These are phyloP conservation scores for Sparidentex hasta DNA, from an alignment of 2,797 vertebrate genomes.

Conservation along the genomic window DNA sequence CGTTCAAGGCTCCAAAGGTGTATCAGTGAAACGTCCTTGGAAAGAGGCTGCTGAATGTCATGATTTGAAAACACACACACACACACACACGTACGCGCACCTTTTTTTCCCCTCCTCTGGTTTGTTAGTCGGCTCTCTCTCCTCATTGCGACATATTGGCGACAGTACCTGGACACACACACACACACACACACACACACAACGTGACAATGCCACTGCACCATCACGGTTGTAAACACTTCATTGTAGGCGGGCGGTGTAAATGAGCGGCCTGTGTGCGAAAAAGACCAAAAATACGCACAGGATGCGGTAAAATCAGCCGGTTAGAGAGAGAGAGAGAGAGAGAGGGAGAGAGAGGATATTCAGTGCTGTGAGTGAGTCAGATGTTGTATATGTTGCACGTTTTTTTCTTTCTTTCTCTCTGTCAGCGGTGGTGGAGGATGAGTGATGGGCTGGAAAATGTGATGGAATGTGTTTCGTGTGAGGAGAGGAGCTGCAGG, in stretches of 20 bases:
- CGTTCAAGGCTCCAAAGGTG: constrained; percentile 54
- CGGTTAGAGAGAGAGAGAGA: no score
- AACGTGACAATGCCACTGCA: constrained; percentile 77
- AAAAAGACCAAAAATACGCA: constrained; percentile 24
- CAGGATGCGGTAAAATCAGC: constrained; percentile 71
- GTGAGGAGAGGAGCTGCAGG: constrained; percentile 25
- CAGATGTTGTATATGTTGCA: background rate
- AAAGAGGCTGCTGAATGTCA: constrained; percentile 82
- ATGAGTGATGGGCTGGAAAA: constrained; percentile 38
- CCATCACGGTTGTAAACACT: constrained; percentile 80
- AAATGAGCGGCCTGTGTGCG: constrained; percentile 49
- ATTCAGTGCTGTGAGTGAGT: constrained; percentile 52
- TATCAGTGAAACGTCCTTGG: constrained; percentile 79
- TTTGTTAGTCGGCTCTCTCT: background rate
- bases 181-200: background rate
- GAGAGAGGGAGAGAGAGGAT: constrained; percentile 31
- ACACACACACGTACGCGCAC: constrained; percentile 20
- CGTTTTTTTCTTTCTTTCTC: background rate
- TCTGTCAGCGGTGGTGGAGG: constrained; percentile 1
- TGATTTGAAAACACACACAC: constrained; percentile 34
- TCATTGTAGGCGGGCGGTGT: constrained; percentile 59
- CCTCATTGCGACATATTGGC: constrained; percentile 75
- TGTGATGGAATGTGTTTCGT: constrained; percentile 70
- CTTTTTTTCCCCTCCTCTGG: constrained; percentile 2
- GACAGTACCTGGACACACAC: constrained; percentile 56